These are phyloP conservation scores for Fregetta grallaria DNA, from an alignment of 2,113 vertebrate genomes.

Conservation along the genomic window DNA sequence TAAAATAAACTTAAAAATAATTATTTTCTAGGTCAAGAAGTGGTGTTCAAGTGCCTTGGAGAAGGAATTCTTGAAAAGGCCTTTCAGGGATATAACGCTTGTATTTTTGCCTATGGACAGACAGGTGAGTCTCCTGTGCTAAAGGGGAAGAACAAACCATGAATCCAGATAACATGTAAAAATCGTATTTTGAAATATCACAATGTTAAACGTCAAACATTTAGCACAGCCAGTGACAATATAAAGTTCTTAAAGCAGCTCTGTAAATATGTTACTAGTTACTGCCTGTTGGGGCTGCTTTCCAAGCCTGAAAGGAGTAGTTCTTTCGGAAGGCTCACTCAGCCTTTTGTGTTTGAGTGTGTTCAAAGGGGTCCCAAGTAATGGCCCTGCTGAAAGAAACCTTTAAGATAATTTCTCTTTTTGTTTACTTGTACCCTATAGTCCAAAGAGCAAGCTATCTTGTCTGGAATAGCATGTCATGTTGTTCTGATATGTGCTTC, in stretches of 20 bases:
- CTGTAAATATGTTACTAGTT: neutral
- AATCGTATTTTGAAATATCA: neutral
- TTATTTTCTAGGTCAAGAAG: slow-evolving; percentile 90
- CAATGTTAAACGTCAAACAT: neutral
- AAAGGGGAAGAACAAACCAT: neutral
- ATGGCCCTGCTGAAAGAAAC: neutral
- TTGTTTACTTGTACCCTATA: neutral
- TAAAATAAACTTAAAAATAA: neutral
- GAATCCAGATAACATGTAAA: neutral
- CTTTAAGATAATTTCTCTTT: neutral
- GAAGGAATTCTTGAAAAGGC: slow-evolving; percentile 99
- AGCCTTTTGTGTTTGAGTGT: neutral
- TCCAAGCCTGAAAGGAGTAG: neutral
- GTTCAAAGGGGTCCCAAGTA: neutral
- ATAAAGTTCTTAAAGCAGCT: neutral
- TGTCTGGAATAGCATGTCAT: neutral
- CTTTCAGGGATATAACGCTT: slow-evolving; percentile 99
- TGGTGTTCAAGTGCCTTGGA: slow-evolving; percentile 98
- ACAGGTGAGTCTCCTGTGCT: slow-evolving; percentile 80
- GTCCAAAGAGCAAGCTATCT: neutral
- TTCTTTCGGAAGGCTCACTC: neutral
- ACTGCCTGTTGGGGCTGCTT: neutral
- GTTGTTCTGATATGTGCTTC: neutral
- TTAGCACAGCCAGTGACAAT: neutral
- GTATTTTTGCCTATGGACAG: slow-evolving; percentile 99